These are phyloP conservation scores for Crypturellus undulatus DNA, from an alignment of 2,113 vertebrate species.

Conservation along the genomic window DNA sequence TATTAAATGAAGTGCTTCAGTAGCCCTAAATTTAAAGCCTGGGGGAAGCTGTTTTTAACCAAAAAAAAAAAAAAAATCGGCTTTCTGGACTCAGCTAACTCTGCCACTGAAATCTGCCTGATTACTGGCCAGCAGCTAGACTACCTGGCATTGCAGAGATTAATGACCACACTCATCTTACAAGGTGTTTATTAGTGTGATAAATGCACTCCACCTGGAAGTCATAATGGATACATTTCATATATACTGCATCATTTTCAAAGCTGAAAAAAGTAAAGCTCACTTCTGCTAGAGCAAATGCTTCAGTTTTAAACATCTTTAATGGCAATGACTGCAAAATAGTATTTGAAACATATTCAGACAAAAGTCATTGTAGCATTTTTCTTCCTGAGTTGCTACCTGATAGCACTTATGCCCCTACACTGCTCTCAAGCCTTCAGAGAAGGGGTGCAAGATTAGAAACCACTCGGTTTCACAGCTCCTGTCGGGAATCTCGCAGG, in stretches of 20 bases:
- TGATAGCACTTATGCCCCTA: not conserved
- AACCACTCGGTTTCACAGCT: not conserved
- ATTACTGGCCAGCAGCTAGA: not conserved
- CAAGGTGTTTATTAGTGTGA: not conserved
- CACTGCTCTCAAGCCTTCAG: not conserved
- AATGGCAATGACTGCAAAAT: not conserved
- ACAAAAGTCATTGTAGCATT: accelerated
- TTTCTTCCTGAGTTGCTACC: not conserved
- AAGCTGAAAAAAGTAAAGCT: not conserved
- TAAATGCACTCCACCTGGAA: not conserved
- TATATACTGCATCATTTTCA: not conserved
- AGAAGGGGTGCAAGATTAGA: accelerated
- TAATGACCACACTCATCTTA: not conserved
- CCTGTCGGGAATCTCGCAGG: accelerated
- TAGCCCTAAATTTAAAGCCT: not conserved
- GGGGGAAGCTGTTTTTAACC: not conserved
- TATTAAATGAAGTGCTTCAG: not conserved
- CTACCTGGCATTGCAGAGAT: not conserved
- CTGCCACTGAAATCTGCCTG: not conserved
- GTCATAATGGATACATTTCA: not conserved
- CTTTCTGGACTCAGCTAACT: not conserved
- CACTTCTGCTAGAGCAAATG: not conserved
- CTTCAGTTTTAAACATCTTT: not conserved
- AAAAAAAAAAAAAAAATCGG: not conserved
- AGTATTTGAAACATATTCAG: accelerated